Conservation (phyloP, 2,888 invertebrate species). For the Harpagoxenus sublaevis region DNA sequence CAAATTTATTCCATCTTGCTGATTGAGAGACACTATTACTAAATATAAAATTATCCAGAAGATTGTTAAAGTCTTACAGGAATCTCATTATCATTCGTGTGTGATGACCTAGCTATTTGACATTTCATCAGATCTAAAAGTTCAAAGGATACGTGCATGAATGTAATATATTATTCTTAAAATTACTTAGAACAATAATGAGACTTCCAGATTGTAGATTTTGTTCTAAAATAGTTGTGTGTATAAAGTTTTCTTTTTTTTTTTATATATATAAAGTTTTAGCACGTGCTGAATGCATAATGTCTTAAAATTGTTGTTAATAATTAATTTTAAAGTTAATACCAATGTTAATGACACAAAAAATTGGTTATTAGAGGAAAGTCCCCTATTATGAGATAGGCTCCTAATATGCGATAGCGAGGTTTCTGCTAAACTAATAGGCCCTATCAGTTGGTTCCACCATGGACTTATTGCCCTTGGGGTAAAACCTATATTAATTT, state of each 20-base stretch:
- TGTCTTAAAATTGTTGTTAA: not conserved
- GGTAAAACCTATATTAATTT: too few relatives aligned
- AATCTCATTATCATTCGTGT: conserved; percentile 19
- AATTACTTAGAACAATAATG: not conserved
- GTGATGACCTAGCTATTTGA: conserved; percentile 23
- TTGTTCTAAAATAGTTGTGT: not conserved
- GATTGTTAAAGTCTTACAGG: conserved; percentile 31
- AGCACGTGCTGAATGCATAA: not conserved
- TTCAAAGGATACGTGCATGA: conserved; percentile 33
- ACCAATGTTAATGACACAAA: not conserved
- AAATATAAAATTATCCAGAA: conserved; percentile 30
- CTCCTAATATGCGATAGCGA: too few relatives aligned
- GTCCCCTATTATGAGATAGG: too few relatives aligned
- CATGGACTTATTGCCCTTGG: too few relatives aligned
- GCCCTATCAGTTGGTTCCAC: too few relatives aligned
- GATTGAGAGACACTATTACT: conserved; percentile 9
- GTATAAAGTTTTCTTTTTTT: not conserved
- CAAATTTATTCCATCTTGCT: conserved; percentile 49
- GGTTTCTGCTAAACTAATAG: too few relatives aligned
- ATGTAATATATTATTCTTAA: conserved; percentile 16
- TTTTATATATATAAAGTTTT: not conserved
- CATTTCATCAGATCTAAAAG: conserved; percentile 41
- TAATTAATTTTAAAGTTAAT: not conserved
- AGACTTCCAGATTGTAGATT: not conserved
- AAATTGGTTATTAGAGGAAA: not conserved